A percentile compares a stretch with the other conserved stretches of the same genome.
These are phyloP conservation scores for Oreotragus oreotragus DNA, from an alignment of 2,113 vertebrate species.

Conservation along the genomic window DNA sequence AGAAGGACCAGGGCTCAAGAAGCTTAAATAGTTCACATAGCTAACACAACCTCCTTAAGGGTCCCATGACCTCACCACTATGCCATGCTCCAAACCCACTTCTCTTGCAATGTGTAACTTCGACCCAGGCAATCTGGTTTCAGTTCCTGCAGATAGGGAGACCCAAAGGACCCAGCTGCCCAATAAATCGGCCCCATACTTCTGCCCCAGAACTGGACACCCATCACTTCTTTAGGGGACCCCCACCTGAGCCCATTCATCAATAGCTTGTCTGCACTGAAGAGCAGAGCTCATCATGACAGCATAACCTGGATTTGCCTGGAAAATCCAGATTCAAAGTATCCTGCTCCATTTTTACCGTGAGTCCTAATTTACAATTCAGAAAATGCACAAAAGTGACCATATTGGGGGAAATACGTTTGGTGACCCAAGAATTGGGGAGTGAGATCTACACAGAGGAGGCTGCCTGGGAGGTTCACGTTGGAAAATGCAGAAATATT, in stretches of 20 bases:
- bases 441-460: neutral
- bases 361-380: neutral
- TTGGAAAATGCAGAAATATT: neutral
- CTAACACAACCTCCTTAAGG: neutral
- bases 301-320: neutral
- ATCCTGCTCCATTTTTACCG: neutral
- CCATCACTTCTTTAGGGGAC: neutral
- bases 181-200: neutral
- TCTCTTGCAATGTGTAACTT: neutral
- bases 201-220: neutral
- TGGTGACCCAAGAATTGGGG: neutral
- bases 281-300: neutral
- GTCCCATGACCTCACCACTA: neutral
- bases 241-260: neutral
- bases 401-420: neutral
- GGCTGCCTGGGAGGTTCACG: neutral
- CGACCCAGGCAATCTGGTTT: neutral
- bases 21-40: neutral
- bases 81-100: neutral
- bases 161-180: neutral
- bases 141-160: neutral
- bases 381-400: neutral
- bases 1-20: neutral
- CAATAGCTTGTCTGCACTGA: neutral
- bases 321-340: neutral